Base-by-base conservation (phyloP, 2,797 vertebrate species). In the Microctenopoma stevenorrisi region DNA sequence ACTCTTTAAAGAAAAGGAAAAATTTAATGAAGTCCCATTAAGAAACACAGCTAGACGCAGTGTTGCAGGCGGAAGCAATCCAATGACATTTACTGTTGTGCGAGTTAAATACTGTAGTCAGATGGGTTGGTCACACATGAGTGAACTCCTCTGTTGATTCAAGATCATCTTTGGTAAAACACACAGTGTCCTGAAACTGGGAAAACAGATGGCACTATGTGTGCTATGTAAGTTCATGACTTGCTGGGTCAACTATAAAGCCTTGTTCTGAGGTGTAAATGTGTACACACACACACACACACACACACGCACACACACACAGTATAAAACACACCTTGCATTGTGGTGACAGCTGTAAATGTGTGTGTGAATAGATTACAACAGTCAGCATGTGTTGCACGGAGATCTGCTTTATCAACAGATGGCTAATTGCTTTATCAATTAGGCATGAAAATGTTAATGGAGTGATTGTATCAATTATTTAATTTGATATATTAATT, bases 391-490 rank as follows among this genome's bases (percentile, higher is more conserved):
- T 84, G 82, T 72, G 76, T 75, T 79, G 22, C 22, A 22, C 22
- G 7, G 52, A 68, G 68, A 78, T 73, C 40, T 2, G 30, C 63
- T 78, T 83, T 79, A 76, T 84, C 76, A 82, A 84, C 90, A 90
- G 76, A 87, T 83, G 87, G 80, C 78, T 87, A 90, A 90, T 86
- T 83, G 79, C 78, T 86, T 85, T 75, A 84, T 84, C 79, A 89
- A 84, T 89, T 85, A 87, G 75, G 71, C 78, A 78, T 88, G 82
- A 69, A 76, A 81, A 84, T 76, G 81, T 76, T 72, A 87, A 88
- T 76, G 56, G 67, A 28, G 46, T 62, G 57, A 58, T 59, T 78
- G 83, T 83, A 87, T 87, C 76, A 86, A 78, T 85, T 74, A 79
- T 79, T 84, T 53, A 76, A 75, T 80, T 66, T 80, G 58, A 85